These are phyloP conservation scores for Atrichornis clamosus DNA, from an alignment of 2,113 vertebrate genomes.

Conservation along the genomic window DNA sequence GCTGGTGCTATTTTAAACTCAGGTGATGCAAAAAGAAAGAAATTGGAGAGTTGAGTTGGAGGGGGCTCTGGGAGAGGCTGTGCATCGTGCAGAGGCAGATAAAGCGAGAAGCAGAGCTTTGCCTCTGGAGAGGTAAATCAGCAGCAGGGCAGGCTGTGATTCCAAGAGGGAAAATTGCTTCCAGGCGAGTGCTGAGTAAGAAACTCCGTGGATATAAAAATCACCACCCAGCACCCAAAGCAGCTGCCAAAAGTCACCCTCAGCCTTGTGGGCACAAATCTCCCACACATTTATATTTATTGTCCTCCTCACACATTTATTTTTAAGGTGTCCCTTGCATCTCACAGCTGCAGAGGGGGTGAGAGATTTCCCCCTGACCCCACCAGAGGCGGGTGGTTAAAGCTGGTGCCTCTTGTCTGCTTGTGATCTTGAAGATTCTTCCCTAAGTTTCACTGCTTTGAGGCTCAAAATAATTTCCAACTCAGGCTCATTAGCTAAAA, in stretches of 20 bases:
- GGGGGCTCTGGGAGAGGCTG: background rate
- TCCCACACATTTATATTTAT: too few relatives aligned
- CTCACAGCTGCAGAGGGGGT: background rate
- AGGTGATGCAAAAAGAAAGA: too few relatives aligned
- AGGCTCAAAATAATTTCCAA: background rate
- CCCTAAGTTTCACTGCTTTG: background rate
- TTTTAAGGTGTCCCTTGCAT: background rate
- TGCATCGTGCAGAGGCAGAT: background rate
- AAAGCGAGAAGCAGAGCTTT: background rate
- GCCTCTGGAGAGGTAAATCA: background rate
- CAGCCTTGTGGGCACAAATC: background rate
- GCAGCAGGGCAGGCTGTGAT: background rate
- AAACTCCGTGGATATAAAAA: fast-evolving
- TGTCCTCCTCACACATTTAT: background rate
- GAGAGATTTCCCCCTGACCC: background rate
- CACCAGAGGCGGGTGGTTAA: background rate
- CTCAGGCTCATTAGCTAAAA: background rate
- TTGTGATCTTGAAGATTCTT: background rate
- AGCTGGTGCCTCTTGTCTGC: background rate
- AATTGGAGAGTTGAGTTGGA: too few relatives aligned
- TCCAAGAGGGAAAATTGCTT: background rate
- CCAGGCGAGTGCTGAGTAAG: background rate
- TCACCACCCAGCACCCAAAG: background rate
- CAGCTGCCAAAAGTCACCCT: background rate
- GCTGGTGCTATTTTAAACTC: too few relatives aligned